Evolutionary conservation across 2,888 invertebrate genomes (phyloP).

Genomic region (Pyrrhosoma nymphula): DNA sequence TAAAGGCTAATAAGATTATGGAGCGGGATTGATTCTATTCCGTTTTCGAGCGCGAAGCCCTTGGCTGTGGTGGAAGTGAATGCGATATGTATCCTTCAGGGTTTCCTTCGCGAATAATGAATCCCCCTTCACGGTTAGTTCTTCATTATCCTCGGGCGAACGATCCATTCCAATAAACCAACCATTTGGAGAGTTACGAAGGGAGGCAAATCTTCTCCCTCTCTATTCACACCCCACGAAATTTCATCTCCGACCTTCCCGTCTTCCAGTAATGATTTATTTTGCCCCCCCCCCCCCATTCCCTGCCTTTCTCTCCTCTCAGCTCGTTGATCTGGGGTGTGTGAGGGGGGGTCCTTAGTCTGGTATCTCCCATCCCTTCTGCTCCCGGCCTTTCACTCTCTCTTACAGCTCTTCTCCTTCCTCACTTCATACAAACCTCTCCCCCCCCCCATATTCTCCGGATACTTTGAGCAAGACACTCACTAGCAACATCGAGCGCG

Average conservation of each 20-base stretch:
- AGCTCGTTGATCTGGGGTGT: too few species aligned
- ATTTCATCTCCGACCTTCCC: not conserved
- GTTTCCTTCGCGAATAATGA: not conserved
- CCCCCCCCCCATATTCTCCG: too few species aligned
- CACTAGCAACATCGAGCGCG: not conserved
- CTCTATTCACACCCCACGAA: not conserved
- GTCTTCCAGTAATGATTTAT: not conserved
- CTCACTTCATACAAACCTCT: not conserved
- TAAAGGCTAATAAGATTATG: not conserved
- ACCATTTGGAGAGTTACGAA: not conserved
- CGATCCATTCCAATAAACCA: not conserved
- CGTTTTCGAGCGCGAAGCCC: too few species aligned
- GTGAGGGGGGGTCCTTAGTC: not conserved
- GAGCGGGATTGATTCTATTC: not conserved
- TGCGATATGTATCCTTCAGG: not conserved
- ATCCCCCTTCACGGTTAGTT: not conserved
- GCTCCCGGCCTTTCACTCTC: not conserved
- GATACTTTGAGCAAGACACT: not conserved
- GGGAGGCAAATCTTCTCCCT: not conserved
- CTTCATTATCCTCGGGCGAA: not conserved
- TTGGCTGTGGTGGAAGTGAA: not conserved
- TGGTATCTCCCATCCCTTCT: not conserved
- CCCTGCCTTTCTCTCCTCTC: not conserved
- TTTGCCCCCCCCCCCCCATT: not conserved
- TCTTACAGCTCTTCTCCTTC: too few species aligned